Conservation (phyloP, 2,797 vertebrate species). For the Micromesistius poutassou region DNA sequence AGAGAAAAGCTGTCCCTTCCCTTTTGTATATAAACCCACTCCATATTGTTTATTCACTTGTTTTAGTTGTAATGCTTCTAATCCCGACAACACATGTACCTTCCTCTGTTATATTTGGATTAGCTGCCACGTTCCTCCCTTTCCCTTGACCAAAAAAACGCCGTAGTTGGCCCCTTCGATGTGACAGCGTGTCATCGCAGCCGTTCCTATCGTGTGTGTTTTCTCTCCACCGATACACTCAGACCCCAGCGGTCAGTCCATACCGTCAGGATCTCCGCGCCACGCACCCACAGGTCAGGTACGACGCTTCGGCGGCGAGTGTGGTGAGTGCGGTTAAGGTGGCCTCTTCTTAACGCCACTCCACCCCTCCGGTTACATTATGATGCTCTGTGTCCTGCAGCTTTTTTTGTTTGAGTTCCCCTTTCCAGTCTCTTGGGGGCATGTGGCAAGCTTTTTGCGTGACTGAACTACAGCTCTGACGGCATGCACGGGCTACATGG, state of each 20-base stretch:
- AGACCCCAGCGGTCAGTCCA: conserved; percentile 28
- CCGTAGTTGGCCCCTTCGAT: background rate
- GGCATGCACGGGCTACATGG: conserved; percentile 35
- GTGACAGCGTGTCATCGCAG: background rate
- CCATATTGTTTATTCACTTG: conserved; percentile 17
- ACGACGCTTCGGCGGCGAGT: background rate
- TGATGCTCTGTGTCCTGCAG: conserved; percentile 10
- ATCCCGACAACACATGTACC: conserved; percentile 38
- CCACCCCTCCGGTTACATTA: background rate
- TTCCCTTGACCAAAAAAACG: background rate
- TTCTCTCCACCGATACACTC: conserved; percentile 16
- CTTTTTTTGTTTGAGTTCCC: conserved; percentile 18
- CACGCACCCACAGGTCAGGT: background rate
- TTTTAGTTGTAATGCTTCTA: conserved; percentile 4
- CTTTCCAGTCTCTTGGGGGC: conserved; percentile 30
- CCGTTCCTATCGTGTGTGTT: background rate
- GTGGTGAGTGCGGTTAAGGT: background rate
- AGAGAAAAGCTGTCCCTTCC: background rate
- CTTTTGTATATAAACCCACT: conserved; percentile 16
- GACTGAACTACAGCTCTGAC: conserved; percentile 17
- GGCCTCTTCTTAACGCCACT: conserved; percentile 31
- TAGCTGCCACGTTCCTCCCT: conserved; percentile 28
- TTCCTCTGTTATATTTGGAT: conserved; percentile 18
- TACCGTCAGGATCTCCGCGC: conserved; percentile 6
- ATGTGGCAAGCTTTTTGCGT: conserved; percentile 13